Base-by-base conservation (phyloP, 2,113 vertebrate genomes). In the Cololabis saira region DNA sequence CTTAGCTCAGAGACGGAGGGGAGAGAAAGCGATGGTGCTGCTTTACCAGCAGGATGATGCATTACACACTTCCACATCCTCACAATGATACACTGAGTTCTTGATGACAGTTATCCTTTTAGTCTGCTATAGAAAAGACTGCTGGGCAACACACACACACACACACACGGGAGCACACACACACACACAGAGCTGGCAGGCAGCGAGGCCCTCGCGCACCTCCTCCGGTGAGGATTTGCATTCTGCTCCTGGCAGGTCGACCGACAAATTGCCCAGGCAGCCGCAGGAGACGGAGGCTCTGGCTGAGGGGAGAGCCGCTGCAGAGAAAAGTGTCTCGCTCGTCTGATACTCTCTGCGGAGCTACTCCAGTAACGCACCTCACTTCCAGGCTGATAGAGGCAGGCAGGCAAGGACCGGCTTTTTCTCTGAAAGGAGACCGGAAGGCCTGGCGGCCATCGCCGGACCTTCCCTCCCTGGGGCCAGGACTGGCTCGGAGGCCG, bases 171-270 rank as follows among this genome's bases (percentile, higher is more conserved):
- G n/a, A 65, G 67, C 48, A 51, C 47, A 67, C 52, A 61, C 66
- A 65, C 67, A 71, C 52, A 63, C 55, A 87, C 55, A 76, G 51
- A 74, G 79, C 78, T 76, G 64, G 80, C 78, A 84, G 86, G 89
- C 77, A 84, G 70, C 57, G 67, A 83, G 87, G 79, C 82, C 81
- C 77, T 71, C 58, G 90, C 69, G 76, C 85, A 61, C 88, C 72
- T 87, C 91, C 90, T 92, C 87, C 71, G 67, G 89, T 92, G 87
- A 90, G 87, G 90, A 93, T 93, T 92, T 91, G 88, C 87, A 92
- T 91, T 90, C 81, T 67, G 85, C 91, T 91, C 86, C 87, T 91
- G 90, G 92, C 89, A 93, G 91, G 89, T 91, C 85, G 89, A 94
- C 88, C 87, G 87, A 93, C 90, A 93, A 92, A 93, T 92, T 93